Conservation (phyloP, 1,140 invertebrate species). For the Leptestheria dahalacensis region DNA sequence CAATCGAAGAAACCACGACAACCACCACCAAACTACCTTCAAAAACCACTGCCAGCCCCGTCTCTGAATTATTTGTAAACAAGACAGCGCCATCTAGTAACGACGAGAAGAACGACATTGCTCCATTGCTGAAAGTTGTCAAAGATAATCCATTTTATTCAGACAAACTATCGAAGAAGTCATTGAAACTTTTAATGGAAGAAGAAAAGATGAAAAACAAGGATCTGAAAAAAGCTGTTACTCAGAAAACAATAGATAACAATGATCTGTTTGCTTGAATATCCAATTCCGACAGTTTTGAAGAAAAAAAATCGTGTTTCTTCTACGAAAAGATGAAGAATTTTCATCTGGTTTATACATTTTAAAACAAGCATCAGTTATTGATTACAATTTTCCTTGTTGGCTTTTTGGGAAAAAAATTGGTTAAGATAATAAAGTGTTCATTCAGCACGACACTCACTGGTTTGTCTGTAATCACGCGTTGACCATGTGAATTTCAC, state of each 20-base stretch:
- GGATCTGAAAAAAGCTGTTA: not conserved
- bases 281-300: no score
- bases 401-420: no score
- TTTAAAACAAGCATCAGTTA: no score
- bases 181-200: constrained; percentile 25
- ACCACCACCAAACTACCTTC: not conserved
- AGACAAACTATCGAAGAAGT: constrained; percentile 3
- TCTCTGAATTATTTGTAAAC: no score
- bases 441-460: no score
- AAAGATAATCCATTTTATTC: not conserved
- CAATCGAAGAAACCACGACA: not conserved
- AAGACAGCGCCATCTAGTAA: not conserved
- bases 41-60: not conserved
- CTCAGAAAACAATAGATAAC: not conserved
- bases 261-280: not conserved
- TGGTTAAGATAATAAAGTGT: no score
- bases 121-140: not conserved
- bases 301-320: no score
- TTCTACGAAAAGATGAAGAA: no score
- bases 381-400: no score
- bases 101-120: not conserved
- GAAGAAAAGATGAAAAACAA: not conserved
- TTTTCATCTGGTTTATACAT: no score
- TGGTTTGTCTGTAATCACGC: no score
- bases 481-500: no score